Conservation (phyloP, 2,888 invertebrate genomes). For the Hermaeophaga mercurialis region DNA sequence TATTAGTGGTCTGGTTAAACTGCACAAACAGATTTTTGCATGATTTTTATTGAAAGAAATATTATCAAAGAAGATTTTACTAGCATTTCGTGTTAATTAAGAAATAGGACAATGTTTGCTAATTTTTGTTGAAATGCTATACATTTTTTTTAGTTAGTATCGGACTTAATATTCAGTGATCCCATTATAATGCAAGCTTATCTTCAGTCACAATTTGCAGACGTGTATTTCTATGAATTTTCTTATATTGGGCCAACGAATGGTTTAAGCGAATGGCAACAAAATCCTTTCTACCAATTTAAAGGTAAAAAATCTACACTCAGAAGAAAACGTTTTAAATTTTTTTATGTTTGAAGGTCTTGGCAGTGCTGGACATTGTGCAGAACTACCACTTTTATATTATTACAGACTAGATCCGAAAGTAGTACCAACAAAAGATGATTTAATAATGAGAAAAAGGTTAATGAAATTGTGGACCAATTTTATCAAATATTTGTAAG, state of each 20-base stretch:
- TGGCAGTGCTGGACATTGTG: slow-evolving; percentile 30
- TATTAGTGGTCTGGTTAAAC: no score
- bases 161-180: slow-evolving; percentile 7
- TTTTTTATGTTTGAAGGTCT: slow-evolving; percentile 27
- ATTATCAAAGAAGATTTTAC: no score
- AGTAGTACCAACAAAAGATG: slow-evolving; percentile 21
- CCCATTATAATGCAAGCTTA: slow-evolving; percentile 13
- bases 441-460: slow-evolving; percentile 31
- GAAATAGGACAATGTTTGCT: no score
- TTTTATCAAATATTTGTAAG: slow-evolving; percentile 32
- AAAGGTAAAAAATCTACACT: slow-evolving; percentile 3
- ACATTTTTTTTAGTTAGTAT: slow-evolving; percentile 14
- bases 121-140: no score
- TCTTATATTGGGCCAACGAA: slow-evolving; percentile 21
- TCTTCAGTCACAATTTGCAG: slow-evolving; percentile 19
- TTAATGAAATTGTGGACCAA: slow-evolving; percentile 33
- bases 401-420: slow-evolving; percentile 16
- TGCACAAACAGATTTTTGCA: no score
- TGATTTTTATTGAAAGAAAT: no score
- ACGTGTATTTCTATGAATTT: slow-evolving; percentile 26
- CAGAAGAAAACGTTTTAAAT: not conserved
- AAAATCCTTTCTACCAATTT: not conserved
- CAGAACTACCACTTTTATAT: slow-evolving; percentile 25
- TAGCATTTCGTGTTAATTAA: no score
- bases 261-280: not conserved